Conservation (phyloP, 1,140 invertebrate genomes). For the Apis florea region DNA sequence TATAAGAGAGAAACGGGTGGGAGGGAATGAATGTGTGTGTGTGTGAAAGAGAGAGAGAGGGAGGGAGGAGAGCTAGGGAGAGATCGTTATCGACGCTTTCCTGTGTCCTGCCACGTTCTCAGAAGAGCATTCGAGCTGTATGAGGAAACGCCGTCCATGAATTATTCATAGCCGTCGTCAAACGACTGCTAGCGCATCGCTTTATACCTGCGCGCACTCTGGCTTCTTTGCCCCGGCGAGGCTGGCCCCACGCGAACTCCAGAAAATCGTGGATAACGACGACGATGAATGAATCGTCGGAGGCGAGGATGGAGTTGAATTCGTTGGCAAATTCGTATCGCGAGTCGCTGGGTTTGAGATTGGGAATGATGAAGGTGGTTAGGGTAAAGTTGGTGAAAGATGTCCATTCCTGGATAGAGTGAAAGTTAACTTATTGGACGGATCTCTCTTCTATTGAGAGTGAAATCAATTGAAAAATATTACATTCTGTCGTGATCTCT, state of each 20-base stretch:
- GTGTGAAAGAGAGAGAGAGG: slow-evolving; percentile 26
- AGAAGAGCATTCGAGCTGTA: slow-evolving; percentile 77
- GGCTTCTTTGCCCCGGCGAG: slow-evolving; percentile 8
- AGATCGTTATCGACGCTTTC: slow-evolving; percentile 79
- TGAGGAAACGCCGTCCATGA: slow-evolving; percentile 79
- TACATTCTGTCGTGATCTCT: too few relatives aligned
- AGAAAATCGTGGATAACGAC: slow-evolving; percentile 10
- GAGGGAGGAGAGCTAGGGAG: slow-evolving; percentile 37
- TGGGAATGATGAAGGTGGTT: too few relatives aligned
- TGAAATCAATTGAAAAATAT: too few relatives aligned
- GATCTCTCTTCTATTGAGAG: too few relatives aligned
- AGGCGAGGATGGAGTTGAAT: neutral
- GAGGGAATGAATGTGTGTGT: neutral
- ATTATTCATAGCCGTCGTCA: slow-evolving; percentile 79
- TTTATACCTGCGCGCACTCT: slow-evolving; percentile 32
- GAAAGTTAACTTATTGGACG: too few relatives aligned
- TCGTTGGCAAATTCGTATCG: slow-evolving; percentile 19
- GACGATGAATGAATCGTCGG: neutral
- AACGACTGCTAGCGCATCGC: slow-evolving; percentile 71
- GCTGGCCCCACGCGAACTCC: slow-evolving; percentile 28
- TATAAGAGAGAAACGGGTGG: slow-evolving; percentile 28
- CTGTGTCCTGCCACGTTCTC: slow-evolving; percentile 79
- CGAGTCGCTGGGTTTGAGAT: neutral
- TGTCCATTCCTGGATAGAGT: too few relatives aligned
- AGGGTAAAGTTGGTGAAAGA: too few relatives aligned